Base-by-base conservation (phyloP, 2,888 invertebrate species). In the Hipparchia sbordonii region DNA sequence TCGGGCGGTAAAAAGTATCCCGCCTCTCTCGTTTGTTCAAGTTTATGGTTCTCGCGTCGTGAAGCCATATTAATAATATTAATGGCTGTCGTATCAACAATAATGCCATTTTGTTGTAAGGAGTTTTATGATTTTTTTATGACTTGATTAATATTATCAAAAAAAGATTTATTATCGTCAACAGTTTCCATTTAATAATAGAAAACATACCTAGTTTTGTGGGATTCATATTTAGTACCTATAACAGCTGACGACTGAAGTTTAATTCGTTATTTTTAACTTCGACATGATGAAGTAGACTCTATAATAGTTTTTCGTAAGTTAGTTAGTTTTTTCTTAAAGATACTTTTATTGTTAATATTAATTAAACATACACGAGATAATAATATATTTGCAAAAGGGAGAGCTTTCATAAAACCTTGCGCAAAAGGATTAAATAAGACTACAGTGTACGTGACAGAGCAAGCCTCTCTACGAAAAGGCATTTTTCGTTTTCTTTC, bases 1-100 rank as follows among this genome's bases (percentile, higher is more conserved):
- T 87, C 89, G 87, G 86, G 91, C 90, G 92, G 92, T 92, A 92
- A 93, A 92, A 93, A 92, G 89, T 91, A 92, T 89, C 91, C 93
- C 93, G 93, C 93, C 93, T 93, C 92, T 92, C 91, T 92, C 90
- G 89, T 93, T 93, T 92, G 91, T 91, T 90, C 88, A 89, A 91
- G 87, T 92, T 92, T 93, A 92, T 91, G 89, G 87, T 88, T 84
- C 87, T 86, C 81, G 85, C 88, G 86, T 89, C 84, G 85, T 84
- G 90, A 89, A 87, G 86, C 88, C 90, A 84, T 91, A 92, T 90
- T 92, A 91, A 91, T 91, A 89, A 87, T 91, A 90, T 91, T 92
- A 91, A 92, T 92, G 89, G 90, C 85, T 84, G 86, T 87, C 86
- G 84, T 86, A 89, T 89, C 85, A 88, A 85, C 88, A 87, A 89